phyloP scores from a whole-genome alignment of 2,888 invertebrate species.

The Apotomis betuletana region DNA sequence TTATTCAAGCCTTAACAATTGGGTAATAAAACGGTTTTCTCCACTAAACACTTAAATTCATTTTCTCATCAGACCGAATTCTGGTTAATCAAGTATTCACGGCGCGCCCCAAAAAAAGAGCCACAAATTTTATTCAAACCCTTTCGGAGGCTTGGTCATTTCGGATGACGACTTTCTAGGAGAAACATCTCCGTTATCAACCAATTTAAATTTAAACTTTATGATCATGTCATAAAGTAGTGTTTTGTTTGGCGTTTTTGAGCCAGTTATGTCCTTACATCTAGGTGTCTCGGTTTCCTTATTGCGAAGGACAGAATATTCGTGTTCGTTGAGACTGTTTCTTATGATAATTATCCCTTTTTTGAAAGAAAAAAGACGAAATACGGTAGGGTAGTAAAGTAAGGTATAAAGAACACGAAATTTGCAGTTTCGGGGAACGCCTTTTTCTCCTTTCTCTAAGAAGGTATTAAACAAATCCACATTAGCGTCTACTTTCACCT shows the following conservation, averaged over 20 bases:
- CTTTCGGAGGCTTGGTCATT: slow-evolving; percentile 25
- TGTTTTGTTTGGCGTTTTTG: background rate
- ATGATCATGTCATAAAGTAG: background rate
- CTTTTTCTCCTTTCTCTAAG: background rate
- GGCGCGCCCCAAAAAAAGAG: slow-evolving; percentile 16
- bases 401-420: background rate
- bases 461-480: too few relatives aligned
- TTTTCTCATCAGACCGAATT: slow-evolving; percentile 16
- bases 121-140: slow-evolving; percentile 39
- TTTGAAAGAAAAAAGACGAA: background rate
- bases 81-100: slow-evolving; percentile 38
- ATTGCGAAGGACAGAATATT: slow-evolving; percentile 12
- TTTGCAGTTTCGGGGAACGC: background rate
- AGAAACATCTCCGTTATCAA: background rate
- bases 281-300: background rate
- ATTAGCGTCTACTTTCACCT: too few relatives aligned
- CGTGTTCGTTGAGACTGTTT: slow-evolving; percentile 7
- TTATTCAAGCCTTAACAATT: slow-evolving; percentile 1
- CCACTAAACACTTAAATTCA: slow-evolving; percentile 29
- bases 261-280: background rate
- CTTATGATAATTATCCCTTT: slow-evolving; percentile 14
- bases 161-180: slow-evolving; percentile 12
- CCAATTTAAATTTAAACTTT: slow-evolving; percentile 1
- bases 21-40: slow-evolving; percentile 12
- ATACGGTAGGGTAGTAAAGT: too few relatives aligned